Evolutionary conservation across 1,140 invertebrate species (phyloP), one percentile per base, ranked within the genome.

Genomic region (Pseudomyrmex flavicornis): DNA sequence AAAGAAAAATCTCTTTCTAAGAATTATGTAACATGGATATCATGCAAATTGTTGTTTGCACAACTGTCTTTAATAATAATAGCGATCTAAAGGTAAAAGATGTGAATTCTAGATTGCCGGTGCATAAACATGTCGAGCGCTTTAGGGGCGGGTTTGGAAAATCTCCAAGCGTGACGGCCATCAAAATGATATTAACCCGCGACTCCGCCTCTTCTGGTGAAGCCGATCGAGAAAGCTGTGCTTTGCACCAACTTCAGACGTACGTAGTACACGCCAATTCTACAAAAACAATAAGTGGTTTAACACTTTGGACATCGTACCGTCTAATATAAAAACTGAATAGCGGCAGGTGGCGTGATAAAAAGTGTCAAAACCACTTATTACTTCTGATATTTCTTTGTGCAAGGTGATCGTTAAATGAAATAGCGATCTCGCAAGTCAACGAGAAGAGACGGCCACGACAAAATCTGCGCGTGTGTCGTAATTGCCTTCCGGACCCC

Each of bases 401-500:
- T n/a, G 26, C 61, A 13, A 63, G 12, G 15, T 8, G 35, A 77
- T 68, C 22, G 50, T 54, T 22, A 13, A 13, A n/a, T 10, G 44
- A 59, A 70, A 22, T 17, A 15, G 66, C 65, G 66, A 63, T 46
- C 44, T 35, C 20, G 48, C 48, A 12, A 70, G 59, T 80, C 1
- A 9, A 4, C 48, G 46, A 15, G 26, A 13, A 44, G 26, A 35
- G 8, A 13, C n/a, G 56, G 22, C 52, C 12, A 44, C 58, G 20
- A 75, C 22, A 50, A 76, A 82, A 82, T 58, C 17, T 48, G 59
- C 46, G 61, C 59, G 84, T 70, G 84, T 65, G 65, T 58, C 20
- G 73, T 87, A 87, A 87, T 87, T 73, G 86, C 73, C 87, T 88
- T 80, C 85, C 87, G 86, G 62, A n/a, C n/a, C n/a, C 83, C 59